A percentile compares a stretch with the other conserved stretches of the same genome.
phyloP scores from a whole-genome alignment of 2,888 invertebrate species.

The Furcula furcula region DNA sequence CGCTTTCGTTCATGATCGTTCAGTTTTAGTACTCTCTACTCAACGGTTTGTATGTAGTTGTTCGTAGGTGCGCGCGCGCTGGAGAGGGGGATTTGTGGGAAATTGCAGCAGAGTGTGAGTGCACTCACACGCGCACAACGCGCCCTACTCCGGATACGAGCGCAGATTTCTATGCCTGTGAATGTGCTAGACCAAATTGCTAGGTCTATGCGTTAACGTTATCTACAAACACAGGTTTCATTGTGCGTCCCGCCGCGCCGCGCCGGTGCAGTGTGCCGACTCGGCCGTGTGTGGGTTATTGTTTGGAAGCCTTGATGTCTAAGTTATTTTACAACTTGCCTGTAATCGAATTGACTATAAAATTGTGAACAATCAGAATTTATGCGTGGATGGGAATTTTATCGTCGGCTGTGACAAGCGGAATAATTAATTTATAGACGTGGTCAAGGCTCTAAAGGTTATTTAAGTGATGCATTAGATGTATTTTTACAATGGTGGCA shows the following conservation, averaged over 20 bases:
- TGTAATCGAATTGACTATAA: slow-evolving; percentile 66
- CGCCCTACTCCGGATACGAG: slow-evolving; percentile 77
- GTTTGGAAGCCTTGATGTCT: slow-evolving; percentile 51
- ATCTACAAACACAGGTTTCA: slow-evolving; percentile 44
- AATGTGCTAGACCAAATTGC: slow-evolving; percentile 73
- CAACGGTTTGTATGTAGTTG: slow-evolving; percentile 38
- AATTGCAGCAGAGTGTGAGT: slow-evolving; percentile 50
- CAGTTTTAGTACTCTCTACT: slow-evolving; percentile 49
- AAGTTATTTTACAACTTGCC: slow-evolving; percentile 68
- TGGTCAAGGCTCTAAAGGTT: slow-evolving; percentile 56
- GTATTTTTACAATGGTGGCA: slow-evolving; percentile 6
- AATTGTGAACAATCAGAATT: slow-evolving; percentile 65
- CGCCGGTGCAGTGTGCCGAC: slow-evolving; percentile 41
- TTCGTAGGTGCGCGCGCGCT: slow-evolving; percentile 36
- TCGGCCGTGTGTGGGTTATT: slow-evolving; percentile 44
- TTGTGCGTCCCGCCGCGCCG: too few species aligned
- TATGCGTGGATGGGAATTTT: slow-evolving; percentile 58
- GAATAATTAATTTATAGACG: slow-evolving; percentile 59
- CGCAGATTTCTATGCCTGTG: slow-evolving; percentile 71
- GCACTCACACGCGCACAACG: slow-evolving; percentile 42
- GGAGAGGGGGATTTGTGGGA: slow-evolving; percentile 51
- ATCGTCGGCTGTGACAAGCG: slow-evolving; percentile 47
- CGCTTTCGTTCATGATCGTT: slow-evolving; percentile 66
- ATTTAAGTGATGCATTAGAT: slow-evolving; percentile 29
- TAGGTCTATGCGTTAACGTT: slow-evolving; percentile 64